phyloP scores from a whole-genome alignment of 2,888 invertebrate species.

The Myopa tessellatipennis region DNA sequence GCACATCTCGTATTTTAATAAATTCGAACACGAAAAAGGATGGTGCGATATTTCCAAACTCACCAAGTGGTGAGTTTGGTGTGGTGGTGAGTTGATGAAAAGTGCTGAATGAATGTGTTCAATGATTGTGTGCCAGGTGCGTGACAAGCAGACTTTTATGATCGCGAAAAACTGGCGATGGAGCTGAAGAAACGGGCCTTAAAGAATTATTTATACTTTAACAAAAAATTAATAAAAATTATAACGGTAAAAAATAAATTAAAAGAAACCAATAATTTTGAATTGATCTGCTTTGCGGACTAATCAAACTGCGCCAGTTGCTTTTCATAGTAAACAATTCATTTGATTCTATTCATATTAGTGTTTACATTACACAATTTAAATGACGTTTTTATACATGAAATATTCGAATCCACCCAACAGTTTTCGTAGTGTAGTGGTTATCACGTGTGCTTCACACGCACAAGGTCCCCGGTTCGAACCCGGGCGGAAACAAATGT shows the following conservation, averaged over 20 bases:
- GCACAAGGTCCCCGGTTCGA: constrained; percentile 62
- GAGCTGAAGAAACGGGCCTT: constrained; percentile 34
- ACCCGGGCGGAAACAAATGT: constrained; percentile 58
- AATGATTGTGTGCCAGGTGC: not conserved
- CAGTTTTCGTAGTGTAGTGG: constrained; percentile 55
- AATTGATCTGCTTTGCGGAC: too few relatives aligned
- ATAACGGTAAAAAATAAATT: too few relatives aligned
- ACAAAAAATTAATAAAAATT: too few relatives aligned
- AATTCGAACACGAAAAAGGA: constrained; percentile 29
- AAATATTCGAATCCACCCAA: not conserved
- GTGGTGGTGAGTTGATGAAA: too few relatives aligned
- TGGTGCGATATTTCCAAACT: constrained; percentile 24
- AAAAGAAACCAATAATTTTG: too few relatives aligned
- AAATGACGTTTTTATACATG: not conserved
- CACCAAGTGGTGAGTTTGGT: constrained; percentile 35
- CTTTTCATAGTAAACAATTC: too few relatives aligned
- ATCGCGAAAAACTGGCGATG: constrained; percentile 37
- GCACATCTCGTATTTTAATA: constrained; percentile 29
- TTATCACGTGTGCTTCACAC: constrained; percentile 65
- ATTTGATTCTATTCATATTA: too few relatives aligned
- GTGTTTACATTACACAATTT: not conserved
- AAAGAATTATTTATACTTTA: too few relatives aligned
- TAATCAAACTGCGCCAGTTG: too few relatives aligned
- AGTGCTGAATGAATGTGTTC: not conserved
- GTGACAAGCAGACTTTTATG: too few relatives aligned